Conservation (phyloP, 2,888 invertebrate genomes). For the Andrena minutula region DNA sequence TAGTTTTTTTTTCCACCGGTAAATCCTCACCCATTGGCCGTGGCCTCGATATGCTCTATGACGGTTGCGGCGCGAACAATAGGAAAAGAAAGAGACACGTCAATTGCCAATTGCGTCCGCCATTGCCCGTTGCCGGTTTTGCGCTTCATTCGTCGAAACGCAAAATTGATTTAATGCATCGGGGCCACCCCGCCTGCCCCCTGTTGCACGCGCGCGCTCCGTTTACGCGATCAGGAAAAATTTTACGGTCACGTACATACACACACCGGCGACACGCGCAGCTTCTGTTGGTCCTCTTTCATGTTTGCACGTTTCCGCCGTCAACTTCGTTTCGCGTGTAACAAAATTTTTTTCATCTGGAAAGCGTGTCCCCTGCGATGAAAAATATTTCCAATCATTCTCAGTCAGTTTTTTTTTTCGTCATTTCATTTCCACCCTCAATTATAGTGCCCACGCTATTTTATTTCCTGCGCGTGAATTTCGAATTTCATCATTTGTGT, state of each 20-base stretch:
- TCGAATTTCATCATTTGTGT: not conserved
- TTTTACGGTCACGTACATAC: constrained; percentile 11
- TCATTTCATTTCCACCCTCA: not conserved
- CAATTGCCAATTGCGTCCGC: constrained; percentile 36
- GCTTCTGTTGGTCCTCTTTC: not conserved
- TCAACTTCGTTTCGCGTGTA: not conserved
- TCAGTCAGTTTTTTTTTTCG: constrained; percentile 16
- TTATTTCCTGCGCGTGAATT: not conserved
- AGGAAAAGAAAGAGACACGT: constrained; percentile 30
- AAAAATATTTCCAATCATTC: constrained; percentile 28
- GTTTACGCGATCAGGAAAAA: constrained; percentile 40
- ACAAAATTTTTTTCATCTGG: constrained; percentile 11
- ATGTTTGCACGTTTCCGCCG: not conserved
- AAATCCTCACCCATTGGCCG: constrained; percentile 66
- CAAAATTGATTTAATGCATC: constrained; percentile 59
- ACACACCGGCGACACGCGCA: not conserved
- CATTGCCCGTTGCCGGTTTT: constrained; percentile 11
- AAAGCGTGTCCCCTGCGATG: not conserved
- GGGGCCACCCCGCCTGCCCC: not conserved
- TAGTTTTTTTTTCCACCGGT: constrained; percentile 65
- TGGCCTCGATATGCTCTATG: constrained; percentile 60
- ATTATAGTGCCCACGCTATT: constrained; percentile 2
- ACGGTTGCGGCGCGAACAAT: constrained; percentile 42
- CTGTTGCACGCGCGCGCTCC: constrained; percentile 12
- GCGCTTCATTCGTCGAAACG: constrained; percentile 35